A percentile compares a stretch with the other conserved stretches of the same genome.
phyloP scores from a whole-genome alignment of 1,140 invertebrate genomes.

The Diachasmimorpha longicaudata region DNA sequence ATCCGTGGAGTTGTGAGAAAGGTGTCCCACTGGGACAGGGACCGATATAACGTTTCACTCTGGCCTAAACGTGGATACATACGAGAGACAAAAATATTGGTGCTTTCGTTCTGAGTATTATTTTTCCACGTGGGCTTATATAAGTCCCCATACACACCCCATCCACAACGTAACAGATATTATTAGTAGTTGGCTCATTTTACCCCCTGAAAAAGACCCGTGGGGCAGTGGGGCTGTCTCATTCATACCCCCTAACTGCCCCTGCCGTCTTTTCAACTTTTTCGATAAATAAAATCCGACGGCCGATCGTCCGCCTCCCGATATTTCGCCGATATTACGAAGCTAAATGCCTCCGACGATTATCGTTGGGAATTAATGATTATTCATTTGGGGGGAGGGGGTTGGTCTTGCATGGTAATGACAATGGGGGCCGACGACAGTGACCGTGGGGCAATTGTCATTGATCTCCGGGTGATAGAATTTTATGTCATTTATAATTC shows the following conservation, averaged over 20 bases:
- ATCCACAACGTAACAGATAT: constrained; percentile 14
- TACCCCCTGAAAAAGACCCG: constrained; percentile 22
- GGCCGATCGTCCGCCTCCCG: background rate
- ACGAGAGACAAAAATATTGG: constrained; percentile 27
- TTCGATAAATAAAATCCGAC: background rate
- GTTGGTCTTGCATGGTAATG: constrained; percentile 20
- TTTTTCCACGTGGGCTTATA: constrained; percentile 17
- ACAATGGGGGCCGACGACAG: background rate
- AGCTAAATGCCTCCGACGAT: constrained; percentile 2
- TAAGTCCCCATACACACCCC: background rate
- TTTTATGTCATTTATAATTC: constrained; percentile 19
- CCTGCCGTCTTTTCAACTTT: background rate
- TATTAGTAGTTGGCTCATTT: constrained; percentile 35
- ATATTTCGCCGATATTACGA: constrained; percentile 6
- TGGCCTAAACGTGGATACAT: constrained; percentile 10
- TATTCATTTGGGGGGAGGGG: constrained; percentile 14
- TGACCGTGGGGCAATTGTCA: background rate
- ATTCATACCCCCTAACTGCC: background rate
- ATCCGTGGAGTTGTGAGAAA: constrained; percentile 36
- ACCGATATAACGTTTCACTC: constrained; percentile 55
- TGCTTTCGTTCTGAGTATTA: constrained; percentile 23
- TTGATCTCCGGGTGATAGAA: background rate
- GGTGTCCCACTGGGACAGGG: constrained; percentile 44
- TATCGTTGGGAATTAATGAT: constrained; percentile 21
- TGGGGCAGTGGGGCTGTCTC: constrained; percentile 11